Base-by-base conservation (phyloP, 2,113 vertebrate species). In the Aphelocoma coerulescens region DNA sequence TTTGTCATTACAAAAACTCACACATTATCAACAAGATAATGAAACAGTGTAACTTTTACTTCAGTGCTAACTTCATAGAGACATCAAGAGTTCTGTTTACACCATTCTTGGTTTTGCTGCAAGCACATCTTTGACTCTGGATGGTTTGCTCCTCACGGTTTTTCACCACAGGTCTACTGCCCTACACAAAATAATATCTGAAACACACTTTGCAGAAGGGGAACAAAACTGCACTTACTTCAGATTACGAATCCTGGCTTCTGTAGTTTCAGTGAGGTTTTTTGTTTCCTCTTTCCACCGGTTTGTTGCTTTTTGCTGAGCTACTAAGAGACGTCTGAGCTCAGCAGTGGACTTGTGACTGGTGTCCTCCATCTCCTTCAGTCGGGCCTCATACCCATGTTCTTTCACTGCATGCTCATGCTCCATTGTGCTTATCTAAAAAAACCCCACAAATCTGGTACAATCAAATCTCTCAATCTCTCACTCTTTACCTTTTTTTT, bases 201-300 rank as follows among this genome's bases (percentile, higher is more conserved):
- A 32, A 82, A 44, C 19, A 10, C 39, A 39, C 19, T 20, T 52
- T 55, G 57, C 73, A 92, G 51, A 65, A 91, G 30, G 87, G 49
- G 32, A 92, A 88, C 27, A 82, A 44, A 84, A 65, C 2, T 27
- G 30, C 71, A 97, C 98, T 98, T 98, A 99, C 99, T 98, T 99
- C 35, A 99, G 96, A 86, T 95, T 97, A 68, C 57, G 94, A 82
- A 99, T 97, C 95, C 98, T 99, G 26, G 93, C 94, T 94, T 99
- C 99, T 39, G 99, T 95, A 74, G 96, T 96, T 91, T 98, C 98
- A 18, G 98, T 96, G 54, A 99, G 96, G 78, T 96, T 98, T 69
- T 98, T 98, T 33, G 98, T 96, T 96, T 99, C 99, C 67, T 99
- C 99, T 96, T 98, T 99, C 98, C 98, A 99, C 27, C 97, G 97